Evolutionary conservation across 1,140 invertebrate species (phyloP).

Genomic region (Scaptomyza hsui): DNA sequence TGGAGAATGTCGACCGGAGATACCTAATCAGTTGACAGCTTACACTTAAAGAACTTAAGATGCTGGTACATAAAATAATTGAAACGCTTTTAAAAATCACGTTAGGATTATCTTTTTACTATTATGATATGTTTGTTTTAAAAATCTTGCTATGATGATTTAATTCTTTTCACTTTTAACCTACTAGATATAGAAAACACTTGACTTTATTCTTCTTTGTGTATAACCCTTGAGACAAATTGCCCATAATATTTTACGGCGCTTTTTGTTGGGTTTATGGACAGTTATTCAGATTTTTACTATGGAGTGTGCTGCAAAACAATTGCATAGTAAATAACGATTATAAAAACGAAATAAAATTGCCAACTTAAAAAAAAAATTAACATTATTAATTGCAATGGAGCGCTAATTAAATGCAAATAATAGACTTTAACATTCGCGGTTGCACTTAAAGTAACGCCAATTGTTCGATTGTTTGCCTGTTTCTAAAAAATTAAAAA

Average conservation of each 20-base stretch:
- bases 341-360: not conserved
- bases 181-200: no score
- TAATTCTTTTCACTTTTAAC: no score
- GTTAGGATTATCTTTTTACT: no score
- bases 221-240: not conserved
- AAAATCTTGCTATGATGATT: no score
- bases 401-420: conserved; percentile 63
- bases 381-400: conserved; percentile 26
- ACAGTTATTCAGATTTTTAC: not conserved
- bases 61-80: not conserved
- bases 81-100: not conserved
- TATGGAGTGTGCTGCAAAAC: not conserved
- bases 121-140: no score
- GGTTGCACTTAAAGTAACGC: conserved; percentile 15
- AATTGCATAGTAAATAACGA: not conserved
- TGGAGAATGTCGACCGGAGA: conserved; percentile 30
- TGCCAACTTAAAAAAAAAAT: conserved; percentile 12
- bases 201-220: no score
- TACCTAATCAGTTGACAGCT: not conserved
- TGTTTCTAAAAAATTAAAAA: conserved; percentile 15
- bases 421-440: conserved; percentile 15
- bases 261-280: not conserved
- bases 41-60: not conserved
- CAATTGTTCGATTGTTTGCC: conserved; percentile 31
- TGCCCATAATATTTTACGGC: not conserved